phyloP scores from a whole-genome alignment of 2,888 invertebrate species.

The Ornithoptera priamus region DNA sequence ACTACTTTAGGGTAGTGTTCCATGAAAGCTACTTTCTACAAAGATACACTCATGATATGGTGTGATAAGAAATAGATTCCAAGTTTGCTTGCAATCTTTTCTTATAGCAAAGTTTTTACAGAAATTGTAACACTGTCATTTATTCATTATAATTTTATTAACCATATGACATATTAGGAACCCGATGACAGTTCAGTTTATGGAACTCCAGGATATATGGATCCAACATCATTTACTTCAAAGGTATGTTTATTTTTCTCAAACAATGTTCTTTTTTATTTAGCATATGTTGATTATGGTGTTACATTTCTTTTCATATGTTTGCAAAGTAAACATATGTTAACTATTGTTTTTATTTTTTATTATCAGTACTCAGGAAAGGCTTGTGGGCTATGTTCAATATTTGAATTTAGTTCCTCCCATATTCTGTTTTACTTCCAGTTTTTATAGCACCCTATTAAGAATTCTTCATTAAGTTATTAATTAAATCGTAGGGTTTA shows the following conservation, averaged over 20 bases:
- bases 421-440: too few species aligned
- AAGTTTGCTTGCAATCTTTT: not conserved
- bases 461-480: too few species aligned
- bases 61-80: not conserved
- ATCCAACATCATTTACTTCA: constrained; percentile 87
- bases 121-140: not conserved
- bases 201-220: constrained; percentile 89
- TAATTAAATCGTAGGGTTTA: too few species aligned
- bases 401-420: too few species aligned
- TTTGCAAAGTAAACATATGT: not conserved
- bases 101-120: not conserved
- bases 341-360: not conserved
- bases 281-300: too few species aligned
- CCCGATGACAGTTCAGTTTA: constrained; percentile 84
- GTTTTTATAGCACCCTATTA: too few species aligned
- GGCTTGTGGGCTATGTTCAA: too few species aligned
- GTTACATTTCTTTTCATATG: too few species aligned
- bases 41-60: not conserved
- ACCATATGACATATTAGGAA: constrained; percentile 66
- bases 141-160: not conserved
- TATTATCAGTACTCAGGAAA: not conserved
- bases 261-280: not conserved
- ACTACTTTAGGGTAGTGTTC: not conserved
- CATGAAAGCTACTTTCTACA: not conserved
- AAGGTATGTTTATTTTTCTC: constrained; percentile 72